Evolutionary conservation across 2,888 invertebrate genomes (phyloP).

Genomic region (Macrosiphum euphorbiae): DNA sequence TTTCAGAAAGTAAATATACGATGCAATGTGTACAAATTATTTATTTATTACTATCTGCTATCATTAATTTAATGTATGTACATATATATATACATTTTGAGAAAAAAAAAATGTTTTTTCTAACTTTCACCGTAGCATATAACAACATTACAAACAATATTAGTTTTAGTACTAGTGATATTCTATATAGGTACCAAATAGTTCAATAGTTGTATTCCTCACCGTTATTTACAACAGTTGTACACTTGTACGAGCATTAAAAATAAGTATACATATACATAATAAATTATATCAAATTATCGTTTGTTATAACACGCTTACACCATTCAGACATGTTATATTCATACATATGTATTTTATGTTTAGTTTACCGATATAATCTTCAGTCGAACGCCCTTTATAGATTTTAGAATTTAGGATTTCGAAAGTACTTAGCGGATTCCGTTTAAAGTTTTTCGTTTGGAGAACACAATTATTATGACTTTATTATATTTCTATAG

Average conservation of each 20-base stretch:
- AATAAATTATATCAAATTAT: background rate
- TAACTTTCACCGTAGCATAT: background rate
- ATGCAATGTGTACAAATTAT: constrained; percentile 26
- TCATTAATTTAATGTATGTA: background rate
- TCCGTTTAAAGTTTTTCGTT: constrained; percentile 42
- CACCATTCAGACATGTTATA: background rate
- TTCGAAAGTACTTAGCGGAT: background rate
- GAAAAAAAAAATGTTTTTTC: background rate
- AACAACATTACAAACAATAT: background rate
- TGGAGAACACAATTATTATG: background rate
- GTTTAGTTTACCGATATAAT: background rate
- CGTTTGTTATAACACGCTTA: background rate
- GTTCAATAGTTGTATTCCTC: background rate
- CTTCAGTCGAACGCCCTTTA: background rate
- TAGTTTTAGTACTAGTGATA: background rate
- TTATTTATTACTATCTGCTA: background rate
- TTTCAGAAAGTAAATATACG: background rate
- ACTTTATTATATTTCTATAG: background rate
- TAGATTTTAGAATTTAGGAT: background rate
- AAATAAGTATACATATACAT: background rate
- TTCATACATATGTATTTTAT: background rate
- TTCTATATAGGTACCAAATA: background rate
- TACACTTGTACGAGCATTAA: background rate
- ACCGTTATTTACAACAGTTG: background rate
- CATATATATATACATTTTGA: background rate